Conservation (phyloP, 2,113 vertebrate species). For the Dicrurus megarhynchus region DNA sequence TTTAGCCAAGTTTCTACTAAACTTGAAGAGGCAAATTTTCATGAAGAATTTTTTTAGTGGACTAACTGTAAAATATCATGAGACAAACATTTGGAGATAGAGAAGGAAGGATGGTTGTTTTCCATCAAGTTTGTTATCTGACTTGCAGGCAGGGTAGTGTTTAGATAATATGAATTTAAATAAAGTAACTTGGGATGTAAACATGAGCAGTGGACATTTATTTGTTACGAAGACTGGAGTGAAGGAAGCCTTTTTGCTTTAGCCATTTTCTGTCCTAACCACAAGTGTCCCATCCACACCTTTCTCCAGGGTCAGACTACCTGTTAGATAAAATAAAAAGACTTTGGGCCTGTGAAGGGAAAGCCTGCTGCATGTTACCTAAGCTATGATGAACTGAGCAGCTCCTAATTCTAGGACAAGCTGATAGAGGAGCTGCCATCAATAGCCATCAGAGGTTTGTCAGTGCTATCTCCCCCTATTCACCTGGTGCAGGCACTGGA, state of each 20-base stretch:
- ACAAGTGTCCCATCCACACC: not conserved
- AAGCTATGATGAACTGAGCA: not conserved
- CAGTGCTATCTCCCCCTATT: not conserved
- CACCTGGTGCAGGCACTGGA: constrained; percentile 31
- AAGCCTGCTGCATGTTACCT: constrained; percentile 33
- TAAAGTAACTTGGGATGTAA: constrained; percentile 7
- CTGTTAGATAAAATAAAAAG: not conserved
- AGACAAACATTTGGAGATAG: not conserved
- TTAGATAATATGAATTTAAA: constrained; percentile 38
- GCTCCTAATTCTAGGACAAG: not conserved
- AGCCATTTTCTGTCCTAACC: not conserved
- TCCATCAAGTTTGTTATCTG: not conserved
- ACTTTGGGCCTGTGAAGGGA: not conserved
- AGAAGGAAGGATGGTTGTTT: not conserved
- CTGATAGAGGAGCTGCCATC: not conserved
- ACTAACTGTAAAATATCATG: constrained; percentile 41
- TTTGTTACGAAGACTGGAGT: not conserved
- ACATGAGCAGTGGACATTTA: not conserved
- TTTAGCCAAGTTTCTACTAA: constrained; percentile 27
- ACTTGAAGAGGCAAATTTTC: constrained; percentile 25
- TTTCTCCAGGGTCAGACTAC: not conserved
- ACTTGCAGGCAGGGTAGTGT: constrained; percentile 35
- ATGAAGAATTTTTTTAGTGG: not conserved
- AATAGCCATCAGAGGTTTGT: not conserved
- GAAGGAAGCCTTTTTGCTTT: constrained; percentile 10